These are phyloP conservation scores for Mormyrus iriodes DNA, from an alignment of 2,113 vertebrate species.

Conservation along the genomic window DNA sequence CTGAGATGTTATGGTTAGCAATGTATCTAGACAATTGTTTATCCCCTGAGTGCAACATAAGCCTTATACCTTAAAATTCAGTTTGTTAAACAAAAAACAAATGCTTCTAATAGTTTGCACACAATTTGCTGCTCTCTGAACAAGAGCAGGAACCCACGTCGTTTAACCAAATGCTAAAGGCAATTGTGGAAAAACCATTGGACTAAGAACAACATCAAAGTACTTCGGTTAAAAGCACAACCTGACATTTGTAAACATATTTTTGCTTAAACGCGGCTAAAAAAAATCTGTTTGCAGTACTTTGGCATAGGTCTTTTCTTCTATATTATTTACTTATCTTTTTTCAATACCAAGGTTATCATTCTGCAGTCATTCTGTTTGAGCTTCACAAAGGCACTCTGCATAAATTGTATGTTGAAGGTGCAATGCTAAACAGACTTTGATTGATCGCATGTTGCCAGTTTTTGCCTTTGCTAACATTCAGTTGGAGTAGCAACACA, in stretches of 20 bases:
- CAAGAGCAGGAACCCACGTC: neutral
- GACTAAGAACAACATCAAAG: conserved; percentile 1
- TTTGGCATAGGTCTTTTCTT: neutral
- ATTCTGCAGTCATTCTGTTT: conserved; percentile 1
- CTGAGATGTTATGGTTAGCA: neutral
- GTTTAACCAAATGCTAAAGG: neutral
- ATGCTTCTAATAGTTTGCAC: neutral
- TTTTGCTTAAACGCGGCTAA: neutral
- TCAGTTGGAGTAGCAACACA: neutral
- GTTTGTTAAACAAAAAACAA: neutral
- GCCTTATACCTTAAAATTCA: neutral
- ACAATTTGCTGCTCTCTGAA: neutral
- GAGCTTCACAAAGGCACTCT: neutral
- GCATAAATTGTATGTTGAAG: conserved; percentile 9
- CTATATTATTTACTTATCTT: conserved; percentile 1
- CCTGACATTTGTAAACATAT: neutral
- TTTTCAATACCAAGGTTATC: conserved; percentile 10
- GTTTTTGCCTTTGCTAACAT: conserved; percentile 12
- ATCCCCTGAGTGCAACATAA: neutral
- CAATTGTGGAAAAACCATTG: neutral
- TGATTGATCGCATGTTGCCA: conserved; percentile 11
- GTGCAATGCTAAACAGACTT: conserved; percentile 13
- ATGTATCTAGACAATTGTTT: neutral
- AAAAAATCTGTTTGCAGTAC: neutral
- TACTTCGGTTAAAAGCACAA: neutral